These are phyloP conservation scores for Tolmerus cingulatus DNA, from an alignment of 2,888 invertebrate genomes.

Conservation along the genomic window DNA sequence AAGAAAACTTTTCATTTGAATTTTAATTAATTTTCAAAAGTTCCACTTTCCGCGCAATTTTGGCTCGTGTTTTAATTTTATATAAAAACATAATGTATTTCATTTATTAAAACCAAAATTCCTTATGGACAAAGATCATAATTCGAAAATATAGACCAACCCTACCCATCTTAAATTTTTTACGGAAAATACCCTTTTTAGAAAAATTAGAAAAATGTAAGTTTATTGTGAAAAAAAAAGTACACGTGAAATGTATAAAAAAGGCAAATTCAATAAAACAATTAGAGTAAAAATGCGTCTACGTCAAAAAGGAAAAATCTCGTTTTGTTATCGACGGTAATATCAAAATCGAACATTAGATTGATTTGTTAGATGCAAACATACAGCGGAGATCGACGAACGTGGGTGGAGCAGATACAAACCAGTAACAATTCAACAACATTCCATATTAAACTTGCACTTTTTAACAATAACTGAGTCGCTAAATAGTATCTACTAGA, in stretches of 20 bases:
- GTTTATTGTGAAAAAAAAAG: neutral
- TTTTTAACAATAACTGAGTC: conserved; percentile 6
- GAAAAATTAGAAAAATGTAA: neutral
- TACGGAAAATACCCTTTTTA: neutral
- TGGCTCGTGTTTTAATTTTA: neutral
- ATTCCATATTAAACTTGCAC: conserved; percentile 11
- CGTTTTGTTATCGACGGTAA: neutral
- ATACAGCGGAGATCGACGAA: neutral
- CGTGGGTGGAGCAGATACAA: neutral
- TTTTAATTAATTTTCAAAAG: neutral
- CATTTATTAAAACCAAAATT: neutral
- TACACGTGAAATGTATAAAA: neutral
- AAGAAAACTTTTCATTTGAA: neutral
- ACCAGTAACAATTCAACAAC: conserved; percentile 39
- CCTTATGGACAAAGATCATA: neutral
- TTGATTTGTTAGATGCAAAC: conserved; percentile 3
- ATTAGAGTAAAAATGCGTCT: neutral
- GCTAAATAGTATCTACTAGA: neutral
- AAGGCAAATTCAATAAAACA: neutral
- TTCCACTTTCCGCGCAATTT: neutral
- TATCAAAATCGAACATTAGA: neutral
- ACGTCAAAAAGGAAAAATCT: neutral
- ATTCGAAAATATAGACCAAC: neutral
- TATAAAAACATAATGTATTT: neutral
- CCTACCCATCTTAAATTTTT: neutral